Percentiles rank a stretch among this genome's conserved stretches.
Evolutionary conservation across 2,888 invertebrate genomes (phyloP).

Genomic region (Agelastica alni): DNA sequence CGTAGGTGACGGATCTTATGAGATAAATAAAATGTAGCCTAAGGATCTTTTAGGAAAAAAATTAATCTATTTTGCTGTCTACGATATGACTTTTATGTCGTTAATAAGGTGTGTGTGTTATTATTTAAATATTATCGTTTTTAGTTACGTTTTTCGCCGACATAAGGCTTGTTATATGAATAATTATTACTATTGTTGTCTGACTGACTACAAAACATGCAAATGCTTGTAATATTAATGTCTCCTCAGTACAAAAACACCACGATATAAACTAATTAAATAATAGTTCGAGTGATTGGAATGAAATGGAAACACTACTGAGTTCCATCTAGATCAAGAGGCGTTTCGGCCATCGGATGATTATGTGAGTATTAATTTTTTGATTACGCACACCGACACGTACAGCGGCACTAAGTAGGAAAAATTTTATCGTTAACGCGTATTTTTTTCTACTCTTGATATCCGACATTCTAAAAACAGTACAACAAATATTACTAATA

Average conservation of each 20-base stretch:
- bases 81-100: slow-evolving; percentile 46
- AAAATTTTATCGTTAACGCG: not conserved
- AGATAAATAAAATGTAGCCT: too few relatives aligned
- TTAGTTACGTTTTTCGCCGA: slow-evolving; percentile 50
- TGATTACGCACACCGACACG: not conserved
- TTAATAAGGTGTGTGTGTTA: slow-evolving; percentile 54
- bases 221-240: slow-evolving; percentile 50
- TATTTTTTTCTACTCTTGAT: not conserved
- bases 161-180: slow-evolving; percentile 55
- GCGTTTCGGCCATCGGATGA: not conserved
- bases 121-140: slow-evolving; percentile 49
- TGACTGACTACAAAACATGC: slow-evolving; percentile 51
- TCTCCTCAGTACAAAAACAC: slow-evolving; percentile 57
- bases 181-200: slow-evolving; percentile 49
- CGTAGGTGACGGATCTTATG: too few relatives aligned
- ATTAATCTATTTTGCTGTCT: slow-evolving; percentile 15
- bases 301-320: slow-evolving; percentile 26
- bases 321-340: slow-evolving; percentile 28
- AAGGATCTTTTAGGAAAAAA: too few relatives aligned
- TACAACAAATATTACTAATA: too few relatives aligned
- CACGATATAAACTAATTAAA: slow-evolving; percentile 53
- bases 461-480: not conserved
- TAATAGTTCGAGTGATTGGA: slow-evolving; percentile 40
- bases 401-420: not conserved
- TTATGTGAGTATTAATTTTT: not conserved